Evolutionary conservation across 1,140 invertebrate genomes (phyloP).

Genomic region (Akabosia matsudoensis): DNA sequence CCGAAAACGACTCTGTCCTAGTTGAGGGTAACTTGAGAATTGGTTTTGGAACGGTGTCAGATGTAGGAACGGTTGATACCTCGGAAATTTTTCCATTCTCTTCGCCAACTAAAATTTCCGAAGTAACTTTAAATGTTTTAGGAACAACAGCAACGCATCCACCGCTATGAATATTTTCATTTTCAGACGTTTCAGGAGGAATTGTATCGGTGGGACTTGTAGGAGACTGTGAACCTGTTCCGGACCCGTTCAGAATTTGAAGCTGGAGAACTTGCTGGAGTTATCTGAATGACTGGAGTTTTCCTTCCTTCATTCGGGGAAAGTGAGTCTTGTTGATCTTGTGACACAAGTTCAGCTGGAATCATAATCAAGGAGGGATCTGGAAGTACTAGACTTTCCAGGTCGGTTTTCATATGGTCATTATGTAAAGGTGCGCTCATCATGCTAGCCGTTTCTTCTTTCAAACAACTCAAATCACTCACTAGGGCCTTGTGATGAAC

Average conservation of each 20-base stretch:
- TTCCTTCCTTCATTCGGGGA: neutral
- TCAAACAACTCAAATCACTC: slow-evolving; percentile 35
- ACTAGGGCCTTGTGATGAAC: neutral
- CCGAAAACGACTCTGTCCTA: neutral
- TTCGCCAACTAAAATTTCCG: slow-evolving; percentile 24
- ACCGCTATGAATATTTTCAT: slow-evolving; percentile 26
- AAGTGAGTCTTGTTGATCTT: neutral
- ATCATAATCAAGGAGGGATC: neutral
- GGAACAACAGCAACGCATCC: slow-evolving; percentile 41
- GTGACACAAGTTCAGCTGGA: neutral
- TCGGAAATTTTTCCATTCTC: neutral
- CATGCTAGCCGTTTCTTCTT: slow-evolving; percentile 36
- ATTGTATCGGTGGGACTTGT: neutral
- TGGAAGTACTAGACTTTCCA: neutral
- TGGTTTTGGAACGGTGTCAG: neutral
- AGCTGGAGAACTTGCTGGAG: slow-evolving; percentile 35
- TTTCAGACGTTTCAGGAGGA: neutral
- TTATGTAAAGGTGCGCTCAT: slow-evolving; percentile 9
- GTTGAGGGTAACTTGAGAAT: neutral
- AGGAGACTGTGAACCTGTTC: neutral
- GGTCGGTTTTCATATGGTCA: neutral
- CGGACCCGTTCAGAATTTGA: neutral
- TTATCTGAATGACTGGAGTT: slow-evolving; percentile 43
- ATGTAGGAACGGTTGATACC: neutral
- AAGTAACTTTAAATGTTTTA: slow-evolving; percentile 42